These are phyloP conservation scores for Ophion slaviceki DNA, from an alignment of 2,888 invertebrate species.

Conservation along the genomic window DNA sequence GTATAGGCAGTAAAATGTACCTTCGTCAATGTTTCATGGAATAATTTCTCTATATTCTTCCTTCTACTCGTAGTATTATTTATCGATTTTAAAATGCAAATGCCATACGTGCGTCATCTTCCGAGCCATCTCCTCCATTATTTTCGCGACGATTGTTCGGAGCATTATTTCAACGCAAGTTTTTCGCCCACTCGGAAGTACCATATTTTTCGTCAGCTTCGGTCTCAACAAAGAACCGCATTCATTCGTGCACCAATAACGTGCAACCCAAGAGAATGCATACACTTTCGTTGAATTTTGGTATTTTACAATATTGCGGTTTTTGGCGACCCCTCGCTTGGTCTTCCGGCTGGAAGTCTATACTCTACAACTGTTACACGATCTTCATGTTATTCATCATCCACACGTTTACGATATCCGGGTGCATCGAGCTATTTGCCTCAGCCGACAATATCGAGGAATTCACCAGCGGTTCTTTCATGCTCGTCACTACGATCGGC, in stretches of 20 bases:
- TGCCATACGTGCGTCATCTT: neutral
- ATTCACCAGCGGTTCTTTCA: slow-evolving; percentile 37
- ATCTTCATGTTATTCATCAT: neutral
- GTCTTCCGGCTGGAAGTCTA: slow-evolving; percentile 5
- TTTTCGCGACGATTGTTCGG: too few relatives aligned
- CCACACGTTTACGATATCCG: slow-evolving; percentile 39
- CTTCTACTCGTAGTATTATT: too few relatives aligned
- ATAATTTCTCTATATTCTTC: too few relatives aligned
- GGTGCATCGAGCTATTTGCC: slow-evolving; percentile 37
- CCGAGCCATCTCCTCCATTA: too few relatives aligned
- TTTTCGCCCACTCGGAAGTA: neutral
- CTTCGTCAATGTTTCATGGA: neutral
- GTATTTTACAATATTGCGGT: slow-evolving; percentile 32
- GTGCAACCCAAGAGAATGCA: slow-evolving; percentile 26
- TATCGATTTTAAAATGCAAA: slow-evolving; percentile 21
- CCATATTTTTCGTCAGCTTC: neutral
- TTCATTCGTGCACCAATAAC: neutral
- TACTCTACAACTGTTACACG: slow-evolving; percentile 35
- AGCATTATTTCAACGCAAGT: too few relatives aligned
- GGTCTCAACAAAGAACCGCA: neutral
- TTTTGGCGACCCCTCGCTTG: slow-evolving; percentile 15
- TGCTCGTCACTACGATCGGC: slow-evolving; percentile 38
- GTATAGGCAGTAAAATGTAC: neutral
- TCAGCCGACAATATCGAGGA: slow-evolving; percentile 20
- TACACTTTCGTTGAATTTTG: slow-evolving; percentile 26